These are phyloP conservation scores for Podotricha telesiphe DNA, from an alignment of 2,888 invertebrate genomes.

Conservation along the genomic window DNA sequence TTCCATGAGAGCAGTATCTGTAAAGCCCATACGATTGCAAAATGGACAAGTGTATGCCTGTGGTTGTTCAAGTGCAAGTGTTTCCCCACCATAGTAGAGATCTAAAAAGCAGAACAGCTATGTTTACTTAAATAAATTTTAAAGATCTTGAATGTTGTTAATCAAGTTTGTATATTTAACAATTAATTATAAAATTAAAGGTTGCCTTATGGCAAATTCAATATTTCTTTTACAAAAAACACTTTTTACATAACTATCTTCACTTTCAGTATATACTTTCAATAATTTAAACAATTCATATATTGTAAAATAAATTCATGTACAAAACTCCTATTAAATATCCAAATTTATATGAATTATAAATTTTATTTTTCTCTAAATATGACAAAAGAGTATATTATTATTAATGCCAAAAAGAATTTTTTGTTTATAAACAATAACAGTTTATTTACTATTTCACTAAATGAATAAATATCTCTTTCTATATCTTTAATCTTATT, in stretches of 20 bases:
- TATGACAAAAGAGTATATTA: not conserved
- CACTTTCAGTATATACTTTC: no score
- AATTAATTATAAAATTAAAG: no score
- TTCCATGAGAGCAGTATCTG: constrained; percentile 94
- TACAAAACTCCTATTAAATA: no score
- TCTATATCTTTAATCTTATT: constrained; percentile 27
- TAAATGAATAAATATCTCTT: constrained; percentile 16
- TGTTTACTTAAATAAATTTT: not conserved
- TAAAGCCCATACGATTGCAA: constrained; percentile 98
- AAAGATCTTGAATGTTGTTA: no score
- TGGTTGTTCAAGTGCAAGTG: constrained; percentile 94
- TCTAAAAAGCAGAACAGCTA: constrained; percentile 81
- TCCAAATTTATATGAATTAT: no score
- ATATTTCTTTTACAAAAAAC: no score
- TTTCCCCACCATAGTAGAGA: constrained; percentile 97
- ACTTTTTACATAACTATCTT: no score
- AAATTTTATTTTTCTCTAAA: no score
- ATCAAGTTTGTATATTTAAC: no score
- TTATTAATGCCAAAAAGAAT: not conserved
- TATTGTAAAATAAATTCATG: no score
- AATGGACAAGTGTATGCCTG: constrained; percentile 99
- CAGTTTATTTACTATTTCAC: not conserved
- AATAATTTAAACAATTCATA: no score
- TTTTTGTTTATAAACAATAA: constrained; percentile 16
- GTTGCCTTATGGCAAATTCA: no score